A percentile compares a stretch with the other conserved stretches of the same genome.
These are phyloP conservation scores for Oreochromis aureus DNA, from an alignment of 2,113 vertebrate genomes.

Conservation along the genomic window DNA sequence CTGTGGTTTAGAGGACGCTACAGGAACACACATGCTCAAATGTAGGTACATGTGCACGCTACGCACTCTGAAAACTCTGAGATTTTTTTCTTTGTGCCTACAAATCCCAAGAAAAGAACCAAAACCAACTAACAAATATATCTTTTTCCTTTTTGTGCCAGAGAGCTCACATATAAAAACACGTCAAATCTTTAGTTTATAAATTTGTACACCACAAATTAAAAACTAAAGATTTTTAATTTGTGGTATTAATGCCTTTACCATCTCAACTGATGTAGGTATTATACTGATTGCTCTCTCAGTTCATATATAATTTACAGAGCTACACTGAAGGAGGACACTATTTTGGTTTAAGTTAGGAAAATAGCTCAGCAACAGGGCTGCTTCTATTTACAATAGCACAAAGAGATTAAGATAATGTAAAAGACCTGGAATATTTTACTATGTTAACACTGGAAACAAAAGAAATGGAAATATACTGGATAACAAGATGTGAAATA, in stretches of 20 bases:
- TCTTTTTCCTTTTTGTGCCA: background rate
- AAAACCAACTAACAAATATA: background rate
- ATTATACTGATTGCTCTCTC: background rate
- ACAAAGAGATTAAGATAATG: background rate
- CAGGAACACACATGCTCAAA: background rate
- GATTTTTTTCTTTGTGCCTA: background rate
- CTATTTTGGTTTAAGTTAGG: background rate
- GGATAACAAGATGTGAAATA: background rate
- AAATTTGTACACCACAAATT: background rate
- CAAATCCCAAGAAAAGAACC: background rate
- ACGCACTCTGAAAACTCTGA: background rate
- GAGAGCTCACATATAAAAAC: background rate
- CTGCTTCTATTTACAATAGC: no score
- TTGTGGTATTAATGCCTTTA: background rate
- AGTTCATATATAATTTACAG: background rate
- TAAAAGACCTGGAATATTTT: background rate
- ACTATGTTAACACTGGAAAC: background rate
- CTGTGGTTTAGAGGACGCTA: constrained; percentile 3
- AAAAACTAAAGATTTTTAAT: no score
- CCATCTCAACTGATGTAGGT: background rate
- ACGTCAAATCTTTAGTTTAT: background rate
- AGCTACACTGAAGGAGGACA: background rate
- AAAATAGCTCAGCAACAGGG: background rate
- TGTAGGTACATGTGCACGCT: background rate
- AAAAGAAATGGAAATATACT: background rate